Evolutionary conservation across 2,888 invertebrate genomes (phyloP).

Genomic region (Andrena bicolor): DNA sequence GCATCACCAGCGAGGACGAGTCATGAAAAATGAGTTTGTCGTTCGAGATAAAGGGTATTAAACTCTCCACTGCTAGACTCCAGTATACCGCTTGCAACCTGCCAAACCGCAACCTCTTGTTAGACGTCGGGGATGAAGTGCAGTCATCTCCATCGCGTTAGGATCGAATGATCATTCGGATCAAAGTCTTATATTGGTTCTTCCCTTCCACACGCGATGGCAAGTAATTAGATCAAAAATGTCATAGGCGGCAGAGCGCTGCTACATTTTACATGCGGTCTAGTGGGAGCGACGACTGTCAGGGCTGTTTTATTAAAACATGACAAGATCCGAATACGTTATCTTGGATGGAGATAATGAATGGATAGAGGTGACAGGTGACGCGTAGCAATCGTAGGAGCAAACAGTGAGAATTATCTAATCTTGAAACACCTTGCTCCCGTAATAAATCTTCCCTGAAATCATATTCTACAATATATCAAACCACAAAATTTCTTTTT

Average conservation of each 20-base stretch:
- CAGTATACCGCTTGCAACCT: conserved; percentile 16
- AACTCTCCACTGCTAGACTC: conserved; percentile 31
- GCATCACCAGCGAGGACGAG: conserved; percentile 35
- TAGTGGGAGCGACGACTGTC: background rate
- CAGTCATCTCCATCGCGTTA: background rate
- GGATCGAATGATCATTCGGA: background rate
- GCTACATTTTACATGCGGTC: background rate
- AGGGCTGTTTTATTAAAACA: background rate
- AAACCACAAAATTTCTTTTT: too few relatives aligned
- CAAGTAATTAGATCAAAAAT: background rate
- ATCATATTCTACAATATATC: background rate
- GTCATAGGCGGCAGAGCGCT: too few relatives aligned
- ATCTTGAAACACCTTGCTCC: background rate
- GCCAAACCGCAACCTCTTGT: conserved; percentile 17
- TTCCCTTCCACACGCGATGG: background rate
- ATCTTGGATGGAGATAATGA: conserved; percentile 20
- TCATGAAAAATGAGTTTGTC: conserved; percentile 63
- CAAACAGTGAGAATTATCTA: conserved; percentile 27
- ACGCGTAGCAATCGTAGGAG: background rate
- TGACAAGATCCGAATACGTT: background rate
- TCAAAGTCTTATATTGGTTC: background rate
- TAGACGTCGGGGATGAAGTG: conserved; percentile 7
- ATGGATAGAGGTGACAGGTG: background rate
- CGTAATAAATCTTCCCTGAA: background rate
- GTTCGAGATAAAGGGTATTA: conserved; percentile 51